A percentile compares a stretch with the other conserved stretches of the same genome.
phyloP scores from a whole-genome alignment of 1,140 invertebrate genomes.

The Calephelis virginiensis region DNA sequence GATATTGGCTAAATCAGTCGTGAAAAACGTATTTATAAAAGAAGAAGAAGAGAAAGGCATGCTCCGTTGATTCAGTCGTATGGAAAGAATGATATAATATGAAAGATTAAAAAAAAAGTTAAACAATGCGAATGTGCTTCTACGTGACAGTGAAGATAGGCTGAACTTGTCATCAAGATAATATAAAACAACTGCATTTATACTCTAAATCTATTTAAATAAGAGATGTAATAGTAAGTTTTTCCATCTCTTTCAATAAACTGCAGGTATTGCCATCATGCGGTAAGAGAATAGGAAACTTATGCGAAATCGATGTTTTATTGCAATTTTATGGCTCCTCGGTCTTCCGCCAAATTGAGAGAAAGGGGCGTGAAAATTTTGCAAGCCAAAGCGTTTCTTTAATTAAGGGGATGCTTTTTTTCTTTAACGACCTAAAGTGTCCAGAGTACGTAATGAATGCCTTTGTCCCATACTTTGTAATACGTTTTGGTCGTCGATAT shows the following conservation, averaged over 20 bases:
- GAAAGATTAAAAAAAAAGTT: no score
- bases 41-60: no score
- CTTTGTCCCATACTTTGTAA: slow-evolving; percentile 23
- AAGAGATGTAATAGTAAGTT: not conserved
- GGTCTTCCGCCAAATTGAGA: slow-evolving; percentile 51
- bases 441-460: slow-evolving; percentile 29
- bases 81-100: no score
- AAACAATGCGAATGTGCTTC: no score
- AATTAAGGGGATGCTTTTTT: slow-evolving; percentile 52
- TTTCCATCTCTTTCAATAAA: slow-evolving; percentile 2
- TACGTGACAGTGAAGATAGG: no score
- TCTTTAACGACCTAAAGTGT: slow-evolving; percentile 39
- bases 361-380: slow-evolving; percentile 48
- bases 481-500: slow-evolving; percentile 18
- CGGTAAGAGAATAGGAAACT: slow-evolving; percentile 12
- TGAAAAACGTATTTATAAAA: no score
- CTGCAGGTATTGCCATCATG: slow-evolving; percentile 9
- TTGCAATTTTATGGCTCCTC: slow-evolving; percentile 44
- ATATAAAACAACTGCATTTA: no score
- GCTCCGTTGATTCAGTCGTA: no score
- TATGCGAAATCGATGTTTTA: slow-evolving; percentile 56
- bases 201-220: not conserved
- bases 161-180: no score
- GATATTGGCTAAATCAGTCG: no score
- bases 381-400: slow-evolving; percentile 55